Conservation (phyloP, 2,797 vertebrate species). For the Rhinatrema bivittatum region DNA sequence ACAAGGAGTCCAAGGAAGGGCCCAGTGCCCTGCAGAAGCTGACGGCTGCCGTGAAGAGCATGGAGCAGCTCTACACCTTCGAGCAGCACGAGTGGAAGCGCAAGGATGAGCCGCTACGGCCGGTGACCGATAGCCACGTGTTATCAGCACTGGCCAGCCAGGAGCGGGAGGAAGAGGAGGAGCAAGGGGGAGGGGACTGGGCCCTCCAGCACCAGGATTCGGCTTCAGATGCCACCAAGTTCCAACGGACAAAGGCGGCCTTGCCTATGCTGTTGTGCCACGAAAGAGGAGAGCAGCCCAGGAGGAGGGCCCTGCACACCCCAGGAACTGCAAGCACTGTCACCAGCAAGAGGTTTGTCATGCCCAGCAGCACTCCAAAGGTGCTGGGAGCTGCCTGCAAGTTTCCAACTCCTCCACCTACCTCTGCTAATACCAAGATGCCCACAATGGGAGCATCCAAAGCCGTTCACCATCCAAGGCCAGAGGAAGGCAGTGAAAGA, state of each 20-base stretch:
- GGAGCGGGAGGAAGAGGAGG: conserved; percentile 38
- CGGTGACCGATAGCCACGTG: conserved; percentile 77
- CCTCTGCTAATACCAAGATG: neutral
- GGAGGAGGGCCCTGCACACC: conserved; percentile 2
- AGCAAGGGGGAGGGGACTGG: too few relatives aligned
- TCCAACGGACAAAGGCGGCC: too few relatives aligned
- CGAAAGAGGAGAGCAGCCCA: too few relatives aligned
- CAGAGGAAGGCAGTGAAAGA: neutral
- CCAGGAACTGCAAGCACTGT: conserved; percentile 12
- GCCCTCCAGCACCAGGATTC: too few relatives aligned
- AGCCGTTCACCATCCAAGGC: too few relatives aligned
- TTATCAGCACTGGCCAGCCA: conserved; percentile 76
- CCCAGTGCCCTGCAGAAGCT: conserved; percentile 83
- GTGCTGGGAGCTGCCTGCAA: conserved; percentile 31
- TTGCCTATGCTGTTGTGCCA: too few relatives aligned
- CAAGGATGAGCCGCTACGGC: conserved; percentile 73
- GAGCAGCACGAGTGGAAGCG: conserved; percentile 89
- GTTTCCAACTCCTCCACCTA: conserved; percentile 11
- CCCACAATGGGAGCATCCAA: conserved; percentile 32
- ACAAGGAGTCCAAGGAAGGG: conserved; percentile 53
- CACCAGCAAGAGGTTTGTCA: conserved; percentile 33
- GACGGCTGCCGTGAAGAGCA: conserved; percentile 87
- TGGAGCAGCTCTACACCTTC: conserved; percentile 94
- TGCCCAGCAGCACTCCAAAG: conserved; percentile 31
- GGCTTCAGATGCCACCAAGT: too few relatives aligned